Percentiles rank a stretch among this genome's conserved stretches.
Conservation (phyloP, 2,113 vertebrate genomes). For the Coracopsis vasa region DNA sequence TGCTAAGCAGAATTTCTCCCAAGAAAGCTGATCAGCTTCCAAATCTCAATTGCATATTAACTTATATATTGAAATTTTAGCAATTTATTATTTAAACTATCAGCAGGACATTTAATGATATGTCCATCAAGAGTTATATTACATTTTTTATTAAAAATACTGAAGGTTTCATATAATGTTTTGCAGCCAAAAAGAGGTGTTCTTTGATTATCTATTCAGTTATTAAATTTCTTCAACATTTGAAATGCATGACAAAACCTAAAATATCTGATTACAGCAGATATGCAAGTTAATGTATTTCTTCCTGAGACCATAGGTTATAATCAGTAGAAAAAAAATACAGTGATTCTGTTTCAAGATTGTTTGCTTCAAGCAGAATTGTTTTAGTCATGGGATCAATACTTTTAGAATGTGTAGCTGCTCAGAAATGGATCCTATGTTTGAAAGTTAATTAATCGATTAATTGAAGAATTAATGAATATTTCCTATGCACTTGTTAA, state of each 20-base stretch:
- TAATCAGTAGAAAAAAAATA: neutral
- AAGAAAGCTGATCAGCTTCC: neutral
- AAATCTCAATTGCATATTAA: neutral
- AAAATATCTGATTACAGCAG: neutral
- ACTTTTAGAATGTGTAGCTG: neutral
- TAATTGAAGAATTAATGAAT: slow-evolving; percentile 35
- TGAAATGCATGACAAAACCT: neutral
- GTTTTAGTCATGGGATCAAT: slow-evolving; percentile 19
- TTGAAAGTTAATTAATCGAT: slow-evolving; percentile 41
- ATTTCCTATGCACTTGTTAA: neutral
- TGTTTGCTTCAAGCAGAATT: slow-evolving; percentile 14
- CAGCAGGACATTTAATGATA: neutral
- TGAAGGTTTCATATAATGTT: neutral
- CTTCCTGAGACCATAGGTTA: neutral
- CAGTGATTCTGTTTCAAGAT: neutral
- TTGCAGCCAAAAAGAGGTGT: neutral
- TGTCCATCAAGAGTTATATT: neutral
- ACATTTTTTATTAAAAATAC: neutral
- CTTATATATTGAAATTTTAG: neutral
- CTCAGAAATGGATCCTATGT: neutral
- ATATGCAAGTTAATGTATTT: neutral
- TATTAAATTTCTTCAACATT: neutral
- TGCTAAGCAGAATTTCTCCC: neutral
- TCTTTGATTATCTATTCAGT: neutral
- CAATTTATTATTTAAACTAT: neutral